Base-by-base conservation (phyloP, 2,797 vertebrate species). In the Enteromius unitaeniatus region DNA sequence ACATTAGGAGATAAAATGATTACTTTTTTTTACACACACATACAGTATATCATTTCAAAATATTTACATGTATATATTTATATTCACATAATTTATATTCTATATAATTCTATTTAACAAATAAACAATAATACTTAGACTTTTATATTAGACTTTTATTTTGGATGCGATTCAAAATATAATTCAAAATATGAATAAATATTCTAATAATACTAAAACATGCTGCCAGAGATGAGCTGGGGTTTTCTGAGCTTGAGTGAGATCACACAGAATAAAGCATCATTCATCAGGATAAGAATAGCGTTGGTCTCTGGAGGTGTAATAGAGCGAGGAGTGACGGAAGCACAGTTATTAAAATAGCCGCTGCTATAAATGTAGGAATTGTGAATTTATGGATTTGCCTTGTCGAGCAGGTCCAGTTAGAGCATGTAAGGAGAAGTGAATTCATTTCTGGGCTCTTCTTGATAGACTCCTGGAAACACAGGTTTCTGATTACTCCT, bases 231-330 rank as follows among this genome's bases (percentile, higher is more conserved):
- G 13, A 40, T 42, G 51, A 76, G 47, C 3, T 23, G 47, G 45
- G 47, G 8, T 51, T 68, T 53, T 68, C 73, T 69, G 31, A 37
- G 28, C 72, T n/a, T 19, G 53, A 8, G 72, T 37, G 28, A 74
- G 72, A 53, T 53, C 23, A 26, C 67, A 23, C 40, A 70, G 10
- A 80, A 80, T 23, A 47, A 58, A 72, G 51, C 23, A 72, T 81
- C 51, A 15, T 45, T 80, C 51, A 28, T 70, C 37, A 73, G 28
- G 40, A 34, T 81, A 49, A 73, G 26, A 73, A 81, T 81, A 79
- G n/a, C 65, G 26, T 31, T 28, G 10, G 15, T 58, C 67, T 81
- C 3, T 64, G 15, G 53, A 42, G 49, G 31, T 70, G 64, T 51
- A 49, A 67, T 2, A 67, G 77, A 51, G 26, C 6, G 26, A n/a